phyloP scores from a whole-genome alignment of 1,140 invertebrate species.

The Drosophila rufa region DNA sequence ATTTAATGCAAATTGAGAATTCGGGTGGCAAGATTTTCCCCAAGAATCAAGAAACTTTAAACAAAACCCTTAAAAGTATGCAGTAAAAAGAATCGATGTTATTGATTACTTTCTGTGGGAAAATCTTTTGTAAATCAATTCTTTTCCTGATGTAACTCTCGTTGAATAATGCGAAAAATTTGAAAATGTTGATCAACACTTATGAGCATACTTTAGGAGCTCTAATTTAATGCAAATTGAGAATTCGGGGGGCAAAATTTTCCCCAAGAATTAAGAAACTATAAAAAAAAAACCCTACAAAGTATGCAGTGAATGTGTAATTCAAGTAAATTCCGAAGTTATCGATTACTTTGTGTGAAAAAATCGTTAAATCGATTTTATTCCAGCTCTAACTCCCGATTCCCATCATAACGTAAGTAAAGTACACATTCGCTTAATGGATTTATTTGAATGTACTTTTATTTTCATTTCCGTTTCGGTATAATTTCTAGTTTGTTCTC shows the following conservation, averaged over 20 bases:
- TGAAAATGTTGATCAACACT: not conserved
- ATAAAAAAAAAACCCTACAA: not conserved
- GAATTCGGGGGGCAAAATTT: not conserved
- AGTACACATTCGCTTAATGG: conserved; percentile 15
- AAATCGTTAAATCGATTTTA: too few species aligned
- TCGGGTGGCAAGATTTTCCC: too few species aligned
- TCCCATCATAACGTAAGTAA: not conserved
- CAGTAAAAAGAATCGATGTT: too few species aligned
- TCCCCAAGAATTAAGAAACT: not conserved
- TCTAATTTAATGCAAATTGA: not conserved
- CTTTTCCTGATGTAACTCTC: too few species aligned
- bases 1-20: too few species aligned
- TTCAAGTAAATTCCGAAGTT: not conserved
- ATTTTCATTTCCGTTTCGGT: conserved; percentile 84
- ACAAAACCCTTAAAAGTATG: too few species aligned
- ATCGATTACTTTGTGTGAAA: too few species aligned
- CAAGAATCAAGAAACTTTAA: too few species aligned
- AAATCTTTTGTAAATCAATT: too few species aligned
- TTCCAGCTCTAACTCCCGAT: not conserved
- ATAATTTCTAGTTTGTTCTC: conserved; percentile 85
- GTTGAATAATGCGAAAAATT: too few species aligned
- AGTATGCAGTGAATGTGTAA: not conserved
- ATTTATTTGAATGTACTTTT: conserved; percentile 83
- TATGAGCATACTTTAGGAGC: conserved; percentile 16
- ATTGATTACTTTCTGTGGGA: too few species aligned